A percentile compares a stretch with the other conserved stretches of the same genome.
Conservation (phyloP, 2,797 vertebrate genomes). For the Arnoldichthys spilopterus region DNA sequence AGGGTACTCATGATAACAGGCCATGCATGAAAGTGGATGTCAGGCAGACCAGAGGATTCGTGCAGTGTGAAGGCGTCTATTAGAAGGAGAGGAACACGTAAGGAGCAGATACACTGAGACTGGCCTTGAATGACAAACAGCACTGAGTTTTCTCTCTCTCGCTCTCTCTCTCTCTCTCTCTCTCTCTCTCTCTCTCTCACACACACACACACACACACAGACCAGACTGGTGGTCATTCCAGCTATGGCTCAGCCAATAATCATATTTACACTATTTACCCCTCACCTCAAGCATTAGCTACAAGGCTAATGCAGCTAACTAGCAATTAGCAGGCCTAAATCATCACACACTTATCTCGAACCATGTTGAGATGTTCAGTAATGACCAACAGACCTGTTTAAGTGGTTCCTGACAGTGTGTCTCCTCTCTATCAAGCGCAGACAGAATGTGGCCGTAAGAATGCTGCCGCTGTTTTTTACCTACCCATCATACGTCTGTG, state of each 20-base stretch:
- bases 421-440: background rate
- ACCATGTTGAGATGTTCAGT: background rate
- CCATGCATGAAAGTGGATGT: constrained; percentile 81
- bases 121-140: constrained; percentile 19
- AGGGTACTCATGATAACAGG: constrained; percentile 65
- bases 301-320: background rate
- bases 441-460: no score
- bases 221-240: background rate
- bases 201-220: background rate
- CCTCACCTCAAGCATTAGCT: background rate
- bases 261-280: background rate
- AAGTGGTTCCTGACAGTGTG: background rate
- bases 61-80: constrained; percentile 78
- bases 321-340: background rate
- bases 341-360: background rate
- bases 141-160: no score
- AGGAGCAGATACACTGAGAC: constrained; percentile 7
- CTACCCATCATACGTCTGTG: no score
- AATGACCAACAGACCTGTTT: background rate
- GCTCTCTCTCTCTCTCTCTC: no score
- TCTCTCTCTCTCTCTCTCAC: no score
- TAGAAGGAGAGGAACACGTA: constrained; percentile 57
- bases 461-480: no score
- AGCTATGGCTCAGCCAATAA: background rate
- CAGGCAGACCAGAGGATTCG: constrained; percentile 76